phyloP scores from a whole-genome alignment of 1,140 invertebrate genomes.

The Tetramorium parvispinum region DNA sequence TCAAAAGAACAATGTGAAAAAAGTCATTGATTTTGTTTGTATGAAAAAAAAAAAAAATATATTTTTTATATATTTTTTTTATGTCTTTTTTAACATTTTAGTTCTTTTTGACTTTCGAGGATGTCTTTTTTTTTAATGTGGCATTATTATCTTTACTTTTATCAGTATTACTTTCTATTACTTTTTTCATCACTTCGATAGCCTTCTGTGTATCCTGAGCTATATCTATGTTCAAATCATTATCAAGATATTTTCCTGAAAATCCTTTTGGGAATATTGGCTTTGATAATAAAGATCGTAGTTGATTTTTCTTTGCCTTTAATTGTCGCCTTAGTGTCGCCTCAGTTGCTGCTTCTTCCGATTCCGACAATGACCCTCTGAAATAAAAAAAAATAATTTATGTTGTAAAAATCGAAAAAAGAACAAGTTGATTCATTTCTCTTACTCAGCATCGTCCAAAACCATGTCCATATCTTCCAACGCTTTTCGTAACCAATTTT shows the following conservation, averaged over 20 bases:
- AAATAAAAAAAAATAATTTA: conserved; percentile 53
- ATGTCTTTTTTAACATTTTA: conserved; percentile 53
- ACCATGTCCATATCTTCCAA: conserved; percentile 95
- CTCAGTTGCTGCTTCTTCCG: conserved; percentile 75
- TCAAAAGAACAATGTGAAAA: conserved; percentile 14
- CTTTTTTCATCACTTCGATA: conserved; percentile 86
- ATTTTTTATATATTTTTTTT: conserved; percentile 36
- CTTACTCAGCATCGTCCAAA: conserved; percentile 90
- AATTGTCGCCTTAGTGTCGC: conserved; percentile 80
- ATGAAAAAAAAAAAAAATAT: conserved; percentile 44
- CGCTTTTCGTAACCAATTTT: conserved; percentile 93
- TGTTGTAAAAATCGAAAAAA: conserved; percentile 46
- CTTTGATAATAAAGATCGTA: conserved; percentile 87
- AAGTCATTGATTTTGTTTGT: conserved; percentile 5
- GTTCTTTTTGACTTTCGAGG: conserved; percentile 52
- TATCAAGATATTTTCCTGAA: conserved; percentile 89
- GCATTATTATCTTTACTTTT: conserved; percentile 73
- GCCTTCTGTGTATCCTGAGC: conserved; percentile 83
- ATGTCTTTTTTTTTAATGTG: conserved; percentile 41
- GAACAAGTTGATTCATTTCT: conserved; percentile 68
- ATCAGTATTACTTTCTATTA: conserved; percentile 74
- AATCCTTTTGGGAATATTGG: conserved; percentile 90
- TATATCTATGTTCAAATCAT: conserved; percentile 77
- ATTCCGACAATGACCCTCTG: conserved; percentile 81
- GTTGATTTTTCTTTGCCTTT: conserved; percentile 87